Base-by-base conservation (phyloP, 2,797 vertebrate species). In the Anas georgica region DNA sequence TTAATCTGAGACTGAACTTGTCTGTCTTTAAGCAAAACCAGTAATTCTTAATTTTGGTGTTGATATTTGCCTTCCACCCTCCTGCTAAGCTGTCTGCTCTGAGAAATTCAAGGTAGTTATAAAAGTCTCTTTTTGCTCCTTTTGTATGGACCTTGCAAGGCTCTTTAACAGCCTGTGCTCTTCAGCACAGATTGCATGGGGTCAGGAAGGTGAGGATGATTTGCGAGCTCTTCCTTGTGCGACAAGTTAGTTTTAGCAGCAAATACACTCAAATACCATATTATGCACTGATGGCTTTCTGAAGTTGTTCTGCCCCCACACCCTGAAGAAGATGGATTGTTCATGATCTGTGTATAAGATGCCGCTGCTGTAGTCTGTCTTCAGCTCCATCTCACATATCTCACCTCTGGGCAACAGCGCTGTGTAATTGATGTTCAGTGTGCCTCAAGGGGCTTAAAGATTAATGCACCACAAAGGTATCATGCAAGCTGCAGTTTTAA, bases 251-350 rank as follows among this genome's bases (percentile, higher is more conserved):
- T 91, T 74, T 87, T 70, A 83, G 91, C 93, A 3, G 7, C 62
- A 95, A 93, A 94, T 67, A 90, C 91, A 91, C 96, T 96, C 89
- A 94, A 97, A 95, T 88, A 94, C 91, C 2, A 1, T 83, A 97
- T 98, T 97, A 97, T 22, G 46, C 52, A 54, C 69, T 69, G 90
- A 88, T 97, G 97, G 97, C 97, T 94, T 96, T 97, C 96, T 97
- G 76, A 83, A 95, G 94, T 80, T 93, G 93, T 96, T 93, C 91
- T 96, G 94, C 96, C 95, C 95, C 72, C 83, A 85, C 93, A 82
- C 93, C 94, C 94, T 97, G 97, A 97, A 97, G 98, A 98, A 95
- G 98, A 98, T 94, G 96, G 97, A 97, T 97, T 96, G 97, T 92
- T 97, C 97, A 95, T 97, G 96, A 98, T 98, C 94, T 93, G 84